phyloP scores from a whole-genome alignment of 2,888 invertebrate genomes.

The Agrypnus murinus region DNA sequence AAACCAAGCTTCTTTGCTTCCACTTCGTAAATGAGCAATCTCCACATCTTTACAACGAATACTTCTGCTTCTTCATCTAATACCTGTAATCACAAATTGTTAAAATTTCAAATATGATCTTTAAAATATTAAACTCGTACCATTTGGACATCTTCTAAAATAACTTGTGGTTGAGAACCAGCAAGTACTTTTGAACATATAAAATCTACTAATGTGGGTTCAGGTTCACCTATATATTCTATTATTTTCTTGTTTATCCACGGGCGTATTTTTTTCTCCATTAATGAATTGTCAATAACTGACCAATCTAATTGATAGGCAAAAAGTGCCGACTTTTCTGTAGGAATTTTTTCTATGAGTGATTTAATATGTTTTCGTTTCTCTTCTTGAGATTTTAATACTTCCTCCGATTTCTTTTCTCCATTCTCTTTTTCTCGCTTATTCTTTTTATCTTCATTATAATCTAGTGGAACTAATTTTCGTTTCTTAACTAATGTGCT shows the following conservation, averaged over 20 bases:
- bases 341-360: constrained; percentile 98
- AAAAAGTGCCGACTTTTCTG: constrained; percentile 97
- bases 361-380: constrained; percentile 97
- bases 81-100: constrained; percentile 78
- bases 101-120: constrained; percentile 37
- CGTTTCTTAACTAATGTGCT: constrained; percentile 78
- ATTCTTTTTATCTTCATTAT: constrained; percentile 76
- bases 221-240: constrained; percentile 99
- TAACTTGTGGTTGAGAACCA: constrained; percentile 93
- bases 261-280: constrained; percentile 97
- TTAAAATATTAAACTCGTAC: constrained; percentile 73
- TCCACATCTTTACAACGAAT: constrained; percentile 99
- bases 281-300: constrained; percentile 82
- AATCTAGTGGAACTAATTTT: constrained; percentile 86
- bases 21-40: constrained; percentile 98
- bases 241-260: constrained; percentile 99
- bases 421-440: constrained; percentile 71
- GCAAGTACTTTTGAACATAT: constrained; percentile 98
- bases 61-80: constrained; percentile 99
- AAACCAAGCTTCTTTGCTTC: constrained; percentile 98
- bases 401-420: constrained; percentile 74
- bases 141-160: constrained; percentile 99
- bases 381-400: constrained; percentile 88
- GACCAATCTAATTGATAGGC: constrained; percentile 94
- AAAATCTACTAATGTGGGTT: constrained; percentile 98